Conservation (phyloP, 2,113 vertebrate species). For the Oophaga pumilio region DNA sequence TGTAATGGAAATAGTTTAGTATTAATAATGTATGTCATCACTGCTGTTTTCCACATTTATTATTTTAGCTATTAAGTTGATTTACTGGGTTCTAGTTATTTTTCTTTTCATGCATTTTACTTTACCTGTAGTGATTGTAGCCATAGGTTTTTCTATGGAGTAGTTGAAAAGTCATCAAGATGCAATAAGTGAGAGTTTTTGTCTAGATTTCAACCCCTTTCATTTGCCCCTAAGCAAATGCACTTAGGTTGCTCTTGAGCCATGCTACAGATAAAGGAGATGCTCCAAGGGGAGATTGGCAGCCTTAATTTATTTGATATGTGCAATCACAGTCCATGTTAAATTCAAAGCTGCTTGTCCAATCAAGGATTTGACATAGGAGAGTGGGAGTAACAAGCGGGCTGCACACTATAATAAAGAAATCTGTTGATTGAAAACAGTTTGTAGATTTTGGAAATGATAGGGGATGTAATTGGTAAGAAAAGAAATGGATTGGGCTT, state of each 20-base stretch:
- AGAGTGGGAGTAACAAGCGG: constrained; percentile 82
- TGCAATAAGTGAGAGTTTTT: constrained; percentile 61
- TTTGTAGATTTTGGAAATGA: constrained; percentile 99
- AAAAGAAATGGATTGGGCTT: constrained; percentile 97
- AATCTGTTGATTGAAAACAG: constrained; percentile 99
- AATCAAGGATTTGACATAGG: constrained; percentile 85
- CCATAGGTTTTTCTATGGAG: neutral
- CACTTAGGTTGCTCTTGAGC: constrained; percentile 68
- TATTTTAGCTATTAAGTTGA: constrained; percentile 22
- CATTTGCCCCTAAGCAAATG: constrained; percentile 70
- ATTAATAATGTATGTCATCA: constrained; percentile 22
- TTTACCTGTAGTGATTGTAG: constrained; percentile 30
- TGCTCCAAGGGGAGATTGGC: constrained; percentile 89
- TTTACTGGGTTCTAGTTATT: neutral
- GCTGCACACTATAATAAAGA: constrained; percentile 90
- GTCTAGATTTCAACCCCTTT: constrained; percentile 67
- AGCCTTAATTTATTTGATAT: constrained; percentile 98
- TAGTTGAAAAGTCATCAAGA: constrained; percentile 33
- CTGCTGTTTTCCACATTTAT: neutral
- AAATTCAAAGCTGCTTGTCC: constrained; percentile 92
- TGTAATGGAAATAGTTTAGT: constrained; percentile 15
- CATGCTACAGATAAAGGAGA: constrained; percentile 82
- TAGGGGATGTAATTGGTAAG: constrained; percentile 98
- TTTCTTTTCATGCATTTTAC: neutral
- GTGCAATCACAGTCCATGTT: constrained; percentile 95